Percentiles rank a stretch among this genome's conserved stretches.
Conservation (phyloP, 2,888 invertebrate species). For the Limnephilus auricula region DNA sequence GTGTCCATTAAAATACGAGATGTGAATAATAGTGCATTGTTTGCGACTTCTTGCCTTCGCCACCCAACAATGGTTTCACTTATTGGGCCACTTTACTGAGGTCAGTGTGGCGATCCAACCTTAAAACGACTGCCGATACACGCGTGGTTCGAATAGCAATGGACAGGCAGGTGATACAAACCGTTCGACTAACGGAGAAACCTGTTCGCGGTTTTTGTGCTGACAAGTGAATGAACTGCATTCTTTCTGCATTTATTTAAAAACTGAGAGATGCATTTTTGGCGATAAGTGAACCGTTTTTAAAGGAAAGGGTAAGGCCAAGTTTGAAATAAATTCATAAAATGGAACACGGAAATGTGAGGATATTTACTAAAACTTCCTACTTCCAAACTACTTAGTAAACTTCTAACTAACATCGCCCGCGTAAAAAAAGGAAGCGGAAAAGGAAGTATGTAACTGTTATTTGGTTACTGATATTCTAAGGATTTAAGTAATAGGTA, state of each 20-base stretch:
- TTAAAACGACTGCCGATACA: slow-evolving; percentile 13
- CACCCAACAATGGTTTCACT: slow-evolving; percentile 22
- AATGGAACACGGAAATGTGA: too few relatives aligned
- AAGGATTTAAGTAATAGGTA: too few relatives aligned
- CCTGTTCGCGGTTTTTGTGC: neutral
- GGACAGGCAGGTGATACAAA: slow-evolving; percentile 4
- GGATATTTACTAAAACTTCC: too few relatives aligned
- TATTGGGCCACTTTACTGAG: slow-evolving; percentile 24
- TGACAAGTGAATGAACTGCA: neutral
- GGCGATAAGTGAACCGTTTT: neutral
- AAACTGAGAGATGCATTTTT: neutral
- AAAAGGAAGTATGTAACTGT: too few relatives aligned
- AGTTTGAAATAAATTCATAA: too few relatives aligned
- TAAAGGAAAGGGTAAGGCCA: neutral
- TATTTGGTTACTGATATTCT: too few relatives aligned
- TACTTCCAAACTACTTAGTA: too few relatives aligned
- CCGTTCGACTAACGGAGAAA: slow-evolving; percentile 15
- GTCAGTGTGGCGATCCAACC: slow-evolving; percentile 31
- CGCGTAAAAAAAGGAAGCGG: too few relatives aligned
- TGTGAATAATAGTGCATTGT: neutral
- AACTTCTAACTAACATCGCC: too few relatives aligned
- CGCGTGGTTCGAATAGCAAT: slow-evolving; percentile 7
- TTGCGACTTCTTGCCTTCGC: neutral
- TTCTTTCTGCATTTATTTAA: neutral
- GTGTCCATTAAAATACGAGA: neutral